Base-by-base conservation (phyloP, 1,140 invertebrate species). In the Diplogasteroides magnus region DNA sequence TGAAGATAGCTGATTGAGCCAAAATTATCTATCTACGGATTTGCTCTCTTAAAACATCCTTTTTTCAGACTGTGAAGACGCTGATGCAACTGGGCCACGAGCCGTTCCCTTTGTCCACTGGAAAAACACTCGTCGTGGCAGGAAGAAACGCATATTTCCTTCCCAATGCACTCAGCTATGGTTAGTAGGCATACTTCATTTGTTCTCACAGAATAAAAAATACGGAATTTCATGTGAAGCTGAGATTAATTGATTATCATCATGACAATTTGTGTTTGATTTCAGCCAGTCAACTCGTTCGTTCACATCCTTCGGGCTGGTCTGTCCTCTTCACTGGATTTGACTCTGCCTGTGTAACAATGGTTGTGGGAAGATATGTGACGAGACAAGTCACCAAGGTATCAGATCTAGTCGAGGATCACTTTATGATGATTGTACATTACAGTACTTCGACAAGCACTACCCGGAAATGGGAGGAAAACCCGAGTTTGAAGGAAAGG, bases 71-170 rank as follows among this genome's bases (percentile, higher is more conserved):
- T n/a, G n/a, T 69, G 1, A 80, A 80, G 55, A 82, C 77, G 0
- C 67, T 78, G 26, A 75, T 48, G 37, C 37, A 48, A 64, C 76
- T 81, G 23, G 79, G 79, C 0, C 72, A 81, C 58, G 79, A 81
- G 62, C 79, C 79, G 1, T 81, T 75, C 68, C 79, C 81, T 1
- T 62, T 81, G 11, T 75, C 64, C 11, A 75, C 59, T 14, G 79
- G 81, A 56, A 77, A 77, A 31, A 61, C 58, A 3, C 76, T 72
- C 25, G 28, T 82, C 28, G 32, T 70, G 26, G 72, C 71, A 31
- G 79, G 79, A 28, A 68, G 76, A 25, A 69, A 76, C 27, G 81
- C 79, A 19, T 81, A 82, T 31, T 82, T 76, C 67, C 63, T 81
- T 23, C 79, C 79, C 1, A 81, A 83, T 67, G 60, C 63, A 3